A percentile compares a stretch with the other conserved stretches of the same genome.
Evolutionary conservation across 2,888 invertebrate genomes (phyloP).

Genomic region (Cetonia aurata): DNA sequence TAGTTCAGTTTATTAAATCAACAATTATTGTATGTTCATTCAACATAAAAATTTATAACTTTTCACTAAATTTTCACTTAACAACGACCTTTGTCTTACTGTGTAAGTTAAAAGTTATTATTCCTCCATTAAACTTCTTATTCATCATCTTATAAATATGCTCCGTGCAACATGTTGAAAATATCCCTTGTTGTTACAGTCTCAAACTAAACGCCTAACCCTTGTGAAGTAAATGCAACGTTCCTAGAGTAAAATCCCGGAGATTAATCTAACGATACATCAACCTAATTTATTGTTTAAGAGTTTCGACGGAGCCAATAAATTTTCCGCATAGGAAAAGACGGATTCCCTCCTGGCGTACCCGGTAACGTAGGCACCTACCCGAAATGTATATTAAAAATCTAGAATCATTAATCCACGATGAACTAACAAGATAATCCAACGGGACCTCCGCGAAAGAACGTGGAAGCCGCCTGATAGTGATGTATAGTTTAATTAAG

Average conservation of each 20-base stretch:
- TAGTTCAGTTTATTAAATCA: too few species aligned
- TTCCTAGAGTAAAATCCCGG: slow-evolving; percentile 7
- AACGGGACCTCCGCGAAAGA: slow-evolving; percentile 55
- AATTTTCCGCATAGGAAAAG: slow-evolving; percentile 30
- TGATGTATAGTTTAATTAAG: slow-evolving; percentile 67
- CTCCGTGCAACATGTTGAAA: too few species aligned
- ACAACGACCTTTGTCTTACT: too few species aligned
- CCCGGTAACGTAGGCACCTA: slow-evolving; percentile 10
- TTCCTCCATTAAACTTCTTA: too few species aligned
- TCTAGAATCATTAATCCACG: slow-evolving; percentile 64
- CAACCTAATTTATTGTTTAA: slow-evolving; percentile 45
- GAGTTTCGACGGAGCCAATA: slow-evolving; percentile 42
- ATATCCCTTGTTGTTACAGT: too few species aligned
- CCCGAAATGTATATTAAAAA: slow-evolving; percentile 61
- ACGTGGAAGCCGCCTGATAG: slow-evolving; percentile 60
- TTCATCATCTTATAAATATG: too few species aligned
- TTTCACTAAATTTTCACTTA: too few species aligned
- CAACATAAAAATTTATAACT: too few species aligned
- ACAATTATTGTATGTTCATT: too few species aligned
- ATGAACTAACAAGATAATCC: slow-evolving; percentile 65
- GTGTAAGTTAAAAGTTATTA: too few species aligned
- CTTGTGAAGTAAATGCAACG: slow-evolving; percentile 23
- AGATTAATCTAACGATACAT: slow-evolving; percentile 32
- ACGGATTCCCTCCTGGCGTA: slow-evolving; percentile 26
- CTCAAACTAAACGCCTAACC: background rate